Evolutionary conservation across 2,797 vertebrate genomes (phyloP).

Genomic region (Oreochromis mossambicus): DNA sequence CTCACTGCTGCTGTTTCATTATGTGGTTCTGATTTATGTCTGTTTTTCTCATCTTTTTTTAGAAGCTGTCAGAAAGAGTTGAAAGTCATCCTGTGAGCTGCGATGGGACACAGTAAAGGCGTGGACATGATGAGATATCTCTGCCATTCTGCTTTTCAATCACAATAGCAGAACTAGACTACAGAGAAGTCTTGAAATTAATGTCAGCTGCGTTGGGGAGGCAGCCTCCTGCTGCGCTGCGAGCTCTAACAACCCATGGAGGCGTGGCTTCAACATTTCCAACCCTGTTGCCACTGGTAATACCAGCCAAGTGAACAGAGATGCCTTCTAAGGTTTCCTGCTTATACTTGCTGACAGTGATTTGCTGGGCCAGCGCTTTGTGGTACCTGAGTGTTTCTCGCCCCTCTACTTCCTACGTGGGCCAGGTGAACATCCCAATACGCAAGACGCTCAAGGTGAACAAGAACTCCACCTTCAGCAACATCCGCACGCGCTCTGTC

Average conservation of each 20-base stretch:
- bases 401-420: constrained; percentile 86
- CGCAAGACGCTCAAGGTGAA: constrained; percentile 72
- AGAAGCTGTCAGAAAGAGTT: constrained; percentile 38
- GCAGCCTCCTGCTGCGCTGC: constrained; percentile 79
- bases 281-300: constrained; percentile 43
- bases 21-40: not conserved
- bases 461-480: constrained; percentile 88
- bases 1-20: not conserved
- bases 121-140: constrained; percentile 14
- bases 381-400: constrained; percentile 96
- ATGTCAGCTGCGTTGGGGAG: constrained; percentile 65
- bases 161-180: not conserved
- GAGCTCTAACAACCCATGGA: constrained; percentile 65
- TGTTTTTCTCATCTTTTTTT: constrained; percentile 3
- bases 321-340: constrained; percentile 99
- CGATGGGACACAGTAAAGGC: constrained; percentile 27
- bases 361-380: constrained; percentile 98
- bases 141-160: not conserved
- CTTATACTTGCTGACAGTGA: constrained; percentile 93
- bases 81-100: not conserved
- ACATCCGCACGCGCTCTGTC: constrained; percentile 94
- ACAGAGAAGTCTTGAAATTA: constrained; percentile 45
- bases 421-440: constrained; percentile 81
- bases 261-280: constrained; percentile 67
- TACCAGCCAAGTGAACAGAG: constrained; percentile 57